Base-by-base conservation (phyloP, 1,140 invertebrate species). In the Neotoxoptera formosana region DNA sequence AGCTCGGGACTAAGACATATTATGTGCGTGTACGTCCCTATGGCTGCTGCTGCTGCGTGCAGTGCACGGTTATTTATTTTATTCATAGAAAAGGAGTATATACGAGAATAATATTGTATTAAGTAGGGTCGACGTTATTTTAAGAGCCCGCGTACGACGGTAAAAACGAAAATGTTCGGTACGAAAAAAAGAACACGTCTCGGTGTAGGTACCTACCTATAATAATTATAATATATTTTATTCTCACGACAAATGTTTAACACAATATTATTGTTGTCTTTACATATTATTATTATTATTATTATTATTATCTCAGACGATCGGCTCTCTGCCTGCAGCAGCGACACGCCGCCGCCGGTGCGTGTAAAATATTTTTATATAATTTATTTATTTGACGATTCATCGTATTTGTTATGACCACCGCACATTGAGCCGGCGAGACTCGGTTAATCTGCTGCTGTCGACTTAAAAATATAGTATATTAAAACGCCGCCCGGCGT, bases 51-150 rank as follows among this genome's bases (percentile, higher is more conserved):
- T 67, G n/a, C n/a, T 76, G 60, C 60, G 30, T 23, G 6, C n/a
- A n/a, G n/a, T n/a, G 14, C 17, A n/a, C 60, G n/a, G 60, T 7
- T 67, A 67, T 67, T 67, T 67, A 67, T 76, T 76, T n/a, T 76
- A n/a, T 76, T n/a, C 60, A 76, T n/a, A 76, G 60, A 76, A 76
- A 76, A n/a, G 60, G 60, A n/a, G 60, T 76, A n/a, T n/a, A n/a
- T n/a, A 76, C n/a, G 17, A n/a, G 60, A 76, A 76, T 76, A 76
- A 41, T 41, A 41, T n/a, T n/a, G n/a, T 76, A n/a, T 76, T 76
- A 76, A n/a, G 60, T 76, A 76, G 60, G 60, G 60, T 76, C 30
- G 60, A 76, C 30, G 60, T 76, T 76, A 76, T 76, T 76, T 76
- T 76, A 76, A 76, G 60, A 76, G 60, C 0, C 60, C 7, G 14